phyloP scores from a whole-genome alignment of 1,140 invertebrate species.

The Scaptomyza graminum region DNA sequence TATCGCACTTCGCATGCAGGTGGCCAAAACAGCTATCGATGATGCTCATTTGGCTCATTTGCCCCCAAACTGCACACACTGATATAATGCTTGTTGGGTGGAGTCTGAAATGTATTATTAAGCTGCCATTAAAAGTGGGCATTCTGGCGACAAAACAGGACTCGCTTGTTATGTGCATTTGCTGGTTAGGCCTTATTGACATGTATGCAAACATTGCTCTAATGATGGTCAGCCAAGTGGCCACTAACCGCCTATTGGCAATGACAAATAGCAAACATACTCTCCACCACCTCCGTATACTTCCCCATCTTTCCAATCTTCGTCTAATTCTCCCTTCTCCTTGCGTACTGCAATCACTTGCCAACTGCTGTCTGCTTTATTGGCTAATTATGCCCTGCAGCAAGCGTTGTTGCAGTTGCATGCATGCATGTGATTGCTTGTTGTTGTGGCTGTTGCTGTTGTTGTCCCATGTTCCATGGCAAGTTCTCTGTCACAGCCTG shows the following conservation, averaged over 20 bases:
- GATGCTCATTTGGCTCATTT: conserved; percentile 28
- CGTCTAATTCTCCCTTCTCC: neutral
- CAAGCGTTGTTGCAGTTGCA: conserved; percentile 34
- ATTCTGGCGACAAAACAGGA: conserved; percentile 54
- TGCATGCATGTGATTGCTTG: conserved; percentile 77
- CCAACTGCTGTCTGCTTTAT: conserved; percentile 56
- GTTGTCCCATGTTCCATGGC: conserved; percentile 5
- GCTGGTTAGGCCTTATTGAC: conserved; percentile 32
- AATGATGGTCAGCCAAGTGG: conserved; percentile 60
- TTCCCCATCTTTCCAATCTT: neutral
- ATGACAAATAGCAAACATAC: conserved; percentile 45
- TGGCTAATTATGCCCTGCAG: conserved; percentile 79
- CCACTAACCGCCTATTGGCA: conserved; percentile 53
- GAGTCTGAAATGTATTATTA: conserved; percentile 64
- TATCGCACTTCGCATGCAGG: conserved; percentile 62
- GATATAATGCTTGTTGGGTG: conserved; percentile 42
- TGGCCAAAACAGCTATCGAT: conserved; percentile 42
- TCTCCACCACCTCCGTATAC: conserved; percentile 16
- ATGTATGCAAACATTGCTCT: conserved; percentile 72
- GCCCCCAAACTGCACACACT: conserved; percentile 18
- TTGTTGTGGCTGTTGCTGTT: conserved; percentile 5
- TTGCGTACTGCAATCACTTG: neutral
- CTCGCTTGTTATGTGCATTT: conserved; percentile 19
- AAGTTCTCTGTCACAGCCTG: conserved; percentile 24
- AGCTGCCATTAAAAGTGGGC: conserved; percentile 66